Percentiles rank a stretch among this genome's conserved stretches.
Conservation (phyloP, 1,140 invertebrate species). For the Zaprionus africanus region DNA sequence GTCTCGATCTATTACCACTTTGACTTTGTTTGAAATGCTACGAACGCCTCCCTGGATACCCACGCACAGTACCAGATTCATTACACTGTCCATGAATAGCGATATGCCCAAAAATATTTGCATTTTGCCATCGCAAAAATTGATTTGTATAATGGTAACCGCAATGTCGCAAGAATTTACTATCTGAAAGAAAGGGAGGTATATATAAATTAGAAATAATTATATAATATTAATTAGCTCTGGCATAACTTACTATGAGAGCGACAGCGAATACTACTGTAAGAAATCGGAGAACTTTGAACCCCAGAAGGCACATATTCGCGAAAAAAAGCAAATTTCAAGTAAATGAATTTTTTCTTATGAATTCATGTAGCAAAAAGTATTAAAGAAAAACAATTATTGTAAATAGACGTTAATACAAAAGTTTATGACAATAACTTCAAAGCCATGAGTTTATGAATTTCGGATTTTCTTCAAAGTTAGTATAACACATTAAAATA, state of each 20-base stretch:
- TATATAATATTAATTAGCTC: background rate
- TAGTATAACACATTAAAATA: no score
- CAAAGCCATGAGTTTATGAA: background rate
- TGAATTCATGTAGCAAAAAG: background rate
- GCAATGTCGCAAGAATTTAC: slow-evolving; percentile 2
- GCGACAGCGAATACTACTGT: background rate
- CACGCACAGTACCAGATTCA: background rate
- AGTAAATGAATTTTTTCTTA: background rate
- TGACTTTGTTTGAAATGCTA: background rate
- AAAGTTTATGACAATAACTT: background rate
- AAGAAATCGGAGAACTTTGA: background rate
- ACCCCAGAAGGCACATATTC: slow-evolving; percentile 23
- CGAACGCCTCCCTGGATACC: slow-evolving; percentile 19
- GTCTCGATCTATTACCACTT: background rate
- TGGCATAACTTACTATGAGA: background rate
- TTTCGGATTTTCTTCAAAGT: background rate
- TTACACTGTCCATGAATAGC: slow-evolving; percentile 13
- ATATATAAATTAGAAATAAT: no score
- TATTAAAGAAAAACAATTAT: background rate
- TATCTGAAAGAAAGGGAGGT: background rate
- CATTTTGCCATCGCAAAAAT: background rate
- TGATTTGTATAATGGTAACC: background rate
- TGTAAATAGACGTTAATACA: background rate
- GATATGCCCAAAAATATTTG: slow-evolving; percentile 7
- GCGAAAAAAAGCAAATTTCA: background rate